Evolutionary conservation across 1,140 invertebrate genomes (phyloP), one percentile per base, ranked within the genome.

Genomic region (Heliconius melpomene): DNA sequence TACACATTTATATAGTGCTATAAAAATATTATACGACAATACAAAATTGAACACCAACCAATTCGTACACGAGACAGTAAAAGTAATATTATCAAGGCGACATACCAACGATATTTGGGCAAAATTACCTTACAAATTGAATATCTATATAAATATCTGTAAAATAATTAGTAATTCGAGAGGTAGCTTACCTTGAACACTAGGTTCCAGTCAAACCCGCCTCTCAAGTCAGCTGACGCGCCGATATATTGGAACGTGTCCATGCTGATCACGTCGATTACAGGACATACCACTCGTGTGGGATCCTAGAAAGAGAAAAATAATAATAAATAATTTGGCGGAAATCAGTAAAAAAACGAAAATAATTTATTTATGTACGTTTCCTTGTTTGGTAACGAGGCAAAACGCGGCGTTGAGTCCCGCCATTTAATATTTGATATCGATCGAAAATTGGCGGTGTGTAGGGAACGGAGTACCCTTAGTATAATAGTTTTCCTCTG

Each of bases 221-320:
- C 97, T 80, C 98, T 96, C 46, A 99, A 95, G 94, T 99, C 97
- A 8, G 98, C 97, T 40, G 97, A 98, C 18, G 98, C 98, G 9
- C 97, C 98, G 78, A 99, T 98, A 93, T 99, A 99, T 94, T 99
- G 97, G 90, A 99, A 99, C n/a, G 97, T 98, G 89, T 99, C 98
- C 97, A 99, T 99, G 93, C 98, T 98, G 82, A 99, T 99, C 13
- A 99, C 98, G 93, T 99, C 99, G 86, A 99, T 99, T 13, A 99
- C 98, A 2, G 98, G 98, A 86, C 98, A 98, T 7, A 99, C 98
- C 5, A 99, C 98, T 57, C 98, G 96, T 1, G 97, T 97, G 23
- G 97, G 97, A 91, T 99, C 97, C 95, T 98, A 93, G 40, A 94
- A 90, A 73, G n/a, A 80, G 75, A 77, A 23, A 36, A 75, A 52